Conservation (phyloP, 2,113 vertebrate species). For the Mirza zaza region DNA sequence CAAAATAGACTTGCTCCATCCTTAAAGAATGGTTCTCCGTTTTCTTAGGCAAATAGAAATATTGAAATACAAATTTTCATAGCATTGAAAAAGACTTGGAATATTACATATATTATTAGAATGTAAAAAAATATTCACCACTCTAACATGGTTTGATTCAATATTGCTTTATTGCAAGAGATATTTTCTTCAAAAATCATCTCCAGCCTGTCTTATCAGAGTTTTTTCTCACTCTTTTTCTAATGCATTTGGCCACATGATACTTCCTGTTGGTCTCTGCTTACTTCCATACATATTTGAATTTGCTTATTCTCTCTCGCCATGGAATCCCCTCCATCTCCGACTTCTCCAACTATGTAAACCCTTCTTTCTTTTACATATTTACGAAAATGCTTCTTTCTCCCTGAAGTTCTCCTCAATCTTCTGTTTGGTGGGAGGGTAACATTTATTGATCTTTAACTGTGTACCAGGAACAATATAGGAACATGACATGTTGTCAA, state of each 20-base stretch:
- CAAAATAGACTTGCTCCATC: neutral
- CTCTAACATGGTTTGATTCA: neutral
- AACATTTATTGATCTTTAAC: neutral
- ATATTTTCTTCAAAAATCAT: neutral
- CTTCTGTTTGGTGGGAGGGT: neutral
- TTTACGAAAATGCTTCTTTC: neutral
- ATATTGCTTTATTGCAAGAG: neutral
- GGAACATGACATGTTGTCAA: neutral
- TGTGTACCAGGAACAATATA: neutral
- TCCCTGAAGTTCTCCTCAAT: neutral
- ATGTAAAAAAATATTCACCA: neutral
- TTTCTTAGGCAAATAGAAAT: neutral
- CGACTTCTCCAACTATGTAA: neutral
- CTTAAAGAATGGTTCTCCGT: neutral
- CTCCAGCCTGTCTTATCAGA: neutral
- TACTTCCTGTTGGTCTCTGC: neutral
- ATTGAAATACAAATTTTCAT: neutral
- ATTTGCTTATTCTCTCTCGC: neutral
- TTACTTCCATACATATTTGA: neutral
- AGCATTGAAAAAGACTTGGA: neutral
- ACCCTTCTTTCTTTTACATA: neutral
- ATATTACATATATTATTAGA: neutral
- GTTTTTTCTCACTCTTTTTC: neutral
- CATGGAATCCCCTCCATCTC: neutral
- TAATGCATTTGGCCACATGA: neutral